These are phyloP conservation scores for Neocloeon triangulifer DNA, from an alignment of 1,140 invertebrate species.

Conservation along the genomic window DNA sequence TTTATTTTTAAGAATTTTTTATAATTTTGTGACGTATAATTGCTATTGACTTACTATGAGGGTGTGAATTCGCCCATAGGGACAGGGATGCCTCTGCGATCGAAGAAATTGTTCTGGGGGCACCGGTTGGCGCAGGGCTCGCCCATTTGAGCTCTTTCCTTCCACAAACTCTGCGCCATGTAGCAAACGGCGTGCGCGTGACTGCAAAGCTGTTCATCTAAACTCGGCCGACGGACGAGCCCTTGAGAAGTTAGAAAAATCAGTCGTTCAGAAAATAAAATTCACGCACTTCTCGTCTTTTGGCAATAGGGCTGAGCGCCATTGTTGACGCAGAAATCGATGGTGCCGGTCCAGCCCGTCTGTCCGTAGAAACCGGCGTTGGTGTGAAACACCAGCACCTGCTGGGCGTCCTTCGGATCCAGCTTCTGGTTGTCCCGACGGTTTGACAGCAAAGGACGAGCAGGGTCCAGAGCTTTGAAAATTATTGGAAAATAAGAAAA, in stretches of 20 bases:
- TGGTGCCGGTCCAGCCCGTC: conserved; percentile 36
- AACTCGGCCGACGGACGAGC: no score
- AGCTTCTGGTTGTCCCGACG: conserved; percentile 16
- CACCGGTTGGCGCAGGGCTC: conserved; percentile 42
- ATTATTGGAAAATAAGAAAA: no score
- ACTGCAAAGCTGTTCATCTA: no score
- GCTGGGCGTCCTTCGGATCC: conserved; percentile 39
- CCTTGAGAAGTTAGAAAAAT: no score
- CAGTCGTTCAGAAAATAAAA: no score
- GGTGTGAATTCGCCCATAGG: no score
- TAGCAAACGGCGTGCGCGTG: conserved; percentile 51
- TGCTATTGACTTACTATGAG: no score
- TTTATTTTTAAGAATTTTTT: no score
- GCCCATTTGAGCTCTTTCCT: conserved; percentile 24
- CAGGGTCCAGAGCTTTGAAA: conserved; percentile 53
- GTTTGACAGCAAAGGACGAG: conserved; percentile 33
- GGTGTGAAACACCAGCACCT: conserved; percentile 50
- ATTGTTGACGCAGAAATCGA: conserved; percentile 53
- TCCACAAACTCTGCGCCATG: conserved; percentile 39
- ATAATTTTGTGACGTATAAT: no score
- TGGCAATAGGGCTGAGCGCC: conserved; percentile 48
- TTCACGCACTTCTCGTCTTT: conserved; percentile 14
- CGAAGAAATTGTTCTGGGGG: no score
- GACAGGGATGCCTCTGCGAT: no score
- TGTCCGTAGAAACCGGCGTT: conserved; percentile 53